phyloP scores from a whole-genome alignment of 2,797 vertebrate species.

The Coregonus sp. region DNA sequence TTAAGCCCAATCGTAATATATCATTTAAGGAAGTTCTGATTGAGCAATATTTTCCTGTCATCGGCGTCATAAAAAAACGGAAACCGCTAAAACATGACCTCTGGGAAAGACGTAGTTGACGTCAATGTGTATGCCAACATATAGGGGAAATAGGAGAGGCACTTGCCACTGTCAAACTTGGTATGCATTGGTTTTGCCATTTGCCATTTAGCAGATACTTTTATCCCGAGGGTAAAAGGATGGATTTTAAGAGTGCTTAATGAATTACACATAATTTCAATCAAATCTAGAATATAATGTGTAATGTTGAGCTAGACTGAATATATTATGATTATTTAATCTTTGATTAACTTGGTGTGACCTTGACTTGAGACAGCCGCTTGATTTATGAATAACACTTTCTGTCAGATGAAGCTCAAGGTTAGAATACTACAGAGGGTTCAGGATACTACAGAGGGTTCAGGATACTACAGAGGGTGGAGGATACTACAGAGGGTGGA shows the following conservation, averaged over 20 bases:
- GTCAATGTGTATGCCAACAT: background rate
- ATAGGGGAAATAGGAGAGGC: background rate
- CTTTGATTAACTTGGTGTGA: background rate
- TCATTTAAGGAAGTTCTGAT: constrained; percentile 22
- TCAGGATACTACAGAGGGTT: too few species aligned
- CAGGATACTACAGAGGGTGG: too few species aligned
- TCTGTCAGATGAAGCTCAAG: background rate
- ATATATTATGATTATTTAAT: background rate
- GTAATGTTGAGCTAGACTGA: background rate
- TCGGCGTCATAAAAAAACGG: constrained; percentile 2
- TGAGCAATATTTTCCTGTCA: constrained; percentile 20
- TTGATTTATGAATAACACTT: too few species aligned
- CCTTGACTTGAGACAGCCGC: too few species aligned
- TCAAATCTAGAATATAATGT: background rate
- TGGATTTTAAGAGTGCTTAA: background rate
- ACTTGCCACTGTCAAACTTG: background rate
- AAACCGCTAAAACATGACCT: background rate
- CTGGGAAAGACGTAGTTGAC: background rate
- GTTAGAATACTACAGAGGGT: background rate
- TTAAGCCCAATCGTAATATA: background rate
- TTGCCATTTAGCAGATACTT: too few species aligned
- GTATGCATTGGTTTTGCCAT: background rate
- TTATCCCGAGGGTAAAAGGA: too few species aligned
- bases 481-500: too few species aligned
- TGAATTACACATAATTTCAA: background rate